These are phyloP conservation scores for Melinopterus prodromus DNA, from an alignment of 2,888 invertebrate species.

Conservation along the genomic window DNA sequence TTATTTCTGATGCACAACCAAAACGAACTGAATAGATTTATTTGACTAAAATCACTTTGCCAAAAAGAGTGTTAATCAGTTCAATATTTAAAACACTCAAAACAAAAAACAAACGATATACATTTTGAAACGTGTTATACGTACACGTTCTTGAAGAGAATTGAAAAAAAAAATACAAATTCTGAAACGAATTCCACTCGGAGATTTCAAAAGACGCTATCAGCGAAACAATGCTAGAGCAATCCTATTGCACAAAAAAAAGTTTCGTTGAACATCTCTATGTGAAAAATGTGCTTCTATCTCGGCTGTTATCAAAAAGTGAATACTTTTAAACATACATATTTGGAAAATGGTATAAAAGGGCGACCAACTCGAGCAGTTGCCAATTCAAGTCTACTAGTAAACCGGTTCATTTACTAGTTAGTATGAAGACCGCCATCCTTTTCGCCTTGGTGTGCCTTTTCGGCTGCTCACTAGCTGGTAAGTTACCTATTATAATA, in stretches of 20 bases:
- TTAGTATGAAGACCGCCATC: slow-evolving; percentile 32
- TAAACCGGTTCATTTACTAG: slow-evolving; percentile 36
- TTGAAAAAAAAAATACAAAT: neutral
- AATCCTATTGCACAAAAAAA: neutral
- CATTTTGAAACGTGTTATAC: too few relatives aligned
- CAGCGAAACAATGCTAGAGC: neutral
- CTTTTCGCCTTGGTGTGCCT: slow-evolving; percentile 33
- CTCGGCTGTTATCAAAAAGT: neutral
- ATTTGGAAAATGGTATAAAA: slow-evolving; percentile 27
- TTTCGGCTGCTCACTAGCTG: slow-evolving; percentile 24
- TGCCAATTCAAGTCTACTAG: slow-evolving; percentile 35
- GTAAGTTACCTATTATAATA: slow-evolving; percentile 31
- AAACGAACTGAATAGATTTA: too few relatives aligned
- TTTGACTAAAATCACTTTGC: too few relatives aligned
- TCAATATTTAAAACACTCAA: too few relatives aligned
- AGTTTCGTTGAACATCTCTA: neutral
- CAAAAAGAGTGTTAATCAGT: too few relatives aligned
- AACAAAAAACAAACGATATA: too few relatives aligned
- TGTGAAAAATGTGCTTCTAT: neutral
- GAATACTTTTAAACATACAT: neutral
- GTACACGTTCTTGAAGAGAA: too few relatives aligned
- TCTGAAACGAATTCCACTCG: neutral
- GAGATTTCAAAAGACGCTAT: neutral
- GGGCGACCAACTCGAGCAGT: neutral
- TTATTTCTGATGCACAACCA: too few relatives aligned